These are phyloP conservation scores for Diadegma fenestrale DNA, from an alignment of 2,888 invertebrate genomes.

Conservation along the genomic window DNA sequence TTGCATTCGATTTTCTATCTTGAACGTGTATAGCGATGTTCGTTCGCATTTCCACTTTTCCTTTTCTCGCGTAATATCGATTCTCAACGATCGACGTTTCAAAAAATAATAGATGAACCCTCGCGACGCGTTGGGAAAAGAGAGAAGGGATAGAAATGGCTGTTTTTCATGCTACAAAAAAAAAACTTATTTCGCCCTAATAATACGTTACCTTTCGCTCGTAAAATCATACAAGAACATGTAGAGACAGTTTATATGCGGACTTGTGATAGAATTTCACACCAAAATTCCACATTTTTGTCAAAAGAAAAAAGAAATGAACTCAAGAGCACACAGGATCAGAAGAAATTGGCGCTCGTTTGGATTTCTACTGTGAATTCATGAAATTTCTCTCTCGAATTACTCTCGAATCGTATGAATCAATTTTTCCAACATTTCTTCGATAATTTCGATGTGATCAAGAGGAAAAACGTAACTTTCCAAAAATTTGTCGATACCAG, in stretches of 20 bases:
- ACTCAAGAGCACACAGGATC: not conserved
- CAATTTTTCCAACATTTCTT: too few relatives aligned
- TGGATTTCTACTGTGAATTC: not conserved
- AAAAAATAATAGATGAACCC: constrained; percentile 1
- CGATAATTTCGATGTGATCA: too few relatives aligned
- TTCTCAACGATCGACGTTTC: not conserved
- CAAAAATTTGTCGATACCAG: too few relatives aligned
- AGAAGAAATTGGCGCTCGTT: constrained; percentile 5
- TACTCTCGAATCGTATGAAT: not conserved
- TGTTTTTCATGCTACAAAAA: constrained; percentile 72
- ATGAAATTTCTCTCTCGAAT: too few relatives aligned
- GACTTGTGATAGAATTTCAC: not conserved
- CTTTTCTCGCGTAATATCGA: not conserved
- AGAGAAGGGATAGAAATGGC: constrained; percentile 36
- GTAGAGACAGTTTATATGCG: constrained; percentile 27
- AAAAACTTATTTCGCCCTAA: constrained; percentile 58
- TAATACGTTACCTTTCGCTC: constrained; percentile 82
- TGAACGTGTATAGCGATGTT: not conserved
- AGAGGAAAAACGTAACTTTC: too few relatives aligned
- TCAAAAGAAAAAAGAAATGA: not conserved
- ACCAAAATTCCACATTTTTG: not conserved
- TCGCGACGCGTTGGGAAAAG: constrained; percentile 41
- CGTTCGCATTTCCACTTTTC: not conserved
- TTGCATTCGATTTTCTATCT: not conserved
- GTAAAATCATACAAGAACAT: constrained; percentile 76